Base-by-base conservation (phyloP, 2,888 invertebrate genomes). In the Drosophila peninsularis region DNA sequence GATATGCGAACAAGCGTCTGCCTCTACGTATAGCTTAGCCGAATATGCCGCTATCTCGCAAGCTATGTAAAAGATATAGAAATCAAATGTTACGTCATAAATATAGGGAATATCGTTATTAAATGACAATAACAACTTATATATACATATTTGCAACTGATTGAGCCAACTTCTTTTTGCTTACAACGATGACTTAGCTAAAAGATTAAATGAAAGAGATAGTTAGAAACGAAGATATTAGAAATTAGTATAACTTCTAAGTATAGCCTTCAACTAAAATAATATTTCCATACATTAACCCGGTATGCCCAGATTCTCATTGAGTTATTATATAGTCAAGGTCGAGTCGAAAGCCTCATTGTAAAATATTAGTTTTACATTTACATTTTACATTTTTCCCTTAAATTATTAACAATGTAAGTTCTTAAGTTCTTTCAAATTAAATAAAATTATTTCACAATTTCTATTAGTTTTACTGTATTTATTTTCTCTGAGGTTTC, bases 21-120 rank as follows among this genome's bases (percentile, higher is more conserved):
- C n/a, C n/a, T n/a, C n/a, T n/a, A n/a, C n/a, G n/a, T n/a, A 7
- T n/a, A 56, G 11, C 21, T 75, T 55, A 83, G 57, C 70, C 49
- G 37, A 83, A 83, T 39, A 83, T 24, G 19, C 79, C 81, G 49
- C 82, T 83, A 60, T 82, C 81, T 54, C 65, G 82, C 27, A 85
- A 52, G 45, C 85, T 83, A 60, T 5, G 49, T 7, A 41, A 19
- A 42, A 64, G 57, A 27, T 30, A 30, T 10, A 47, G 30, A 47
- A 47, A 47, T 47, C 11, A 47, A 47, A 32, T 17, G 47, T 30
- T 17, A 30, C 10, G n/a, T 44, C 9, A 30, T 17, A 47, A 47
- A 30, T 17, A 17, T 2, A 30, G n/a, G 17, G 30, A 0, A 27
- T 45, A 27, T n/a, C 27, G 14, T 24, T 44, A 9, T 24, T 24